Conservation (phyloP, 1,140 invertebrate species). For the Drosophila simulans region DNA sequence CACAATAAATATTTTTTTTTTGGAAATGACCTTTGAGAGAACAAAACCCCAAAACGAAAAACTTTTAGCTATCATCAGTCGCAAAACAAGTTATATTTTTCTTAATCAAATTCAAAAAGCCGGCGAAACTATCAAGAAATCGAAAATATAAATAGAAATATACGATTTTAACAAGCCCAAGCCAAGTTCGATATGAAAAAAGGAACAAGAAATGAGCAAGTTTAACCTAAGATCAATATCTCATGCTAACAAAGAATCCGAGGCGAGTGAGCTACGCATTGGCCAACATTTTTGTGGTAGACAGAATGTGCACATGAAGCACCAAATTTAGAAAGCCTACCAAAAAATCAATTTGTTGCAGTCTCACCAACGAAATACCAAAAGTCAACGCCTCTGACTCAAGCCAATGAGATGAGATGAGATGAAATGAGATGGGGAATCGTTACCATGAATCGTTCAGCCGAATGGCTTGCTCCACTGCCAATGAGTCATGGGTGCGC, state of each 20-base stretch:
- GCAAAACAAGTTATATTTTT: constrained; percentile 75
- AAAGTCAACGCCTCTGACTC: constrained; percentile 48
- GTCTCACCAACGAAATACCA: constrained; percentile 32
- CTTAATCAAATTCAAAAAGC: constrained; percentile 69
- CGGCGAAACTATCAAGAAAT: constrained; percentile 52
- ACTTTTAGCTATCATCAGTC: constrained; percentile 47
- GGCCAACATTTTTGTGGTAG: constrained; percentile 26
- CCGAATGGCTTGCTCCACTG: constrained; percentile 11
- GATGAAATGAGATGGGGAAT: constrained; percentile 7
- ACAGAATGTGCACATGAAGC: constrained; percentile 17
- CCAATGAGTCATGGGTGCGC: constrained; percentile 43
- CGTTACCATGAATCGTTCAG: constrained; percentile 43
- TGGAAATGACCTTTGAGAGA: constrained; percentile 72
- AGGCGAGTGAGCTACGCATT: constrained; percentile 20
- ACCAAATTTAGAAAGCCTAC: constrained; percentile 77
- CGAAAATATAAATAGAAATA: constrained; percentile 42
- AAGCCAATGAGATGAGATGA: constrained; percentile 23
- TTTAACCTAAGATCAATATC: constrained; percentile 33
- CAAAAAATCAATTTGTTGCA: constrained; percentile 44
- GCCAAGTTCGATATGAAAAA: constrained; percentile 36
- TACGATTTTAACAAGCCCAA: constrained; percentile 53
- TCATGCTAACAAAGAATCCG: constrained; percentile 34
- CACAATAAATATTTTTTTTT: constrained; percentile 35
- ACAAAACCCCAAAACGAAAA: constrained; percentile 62
- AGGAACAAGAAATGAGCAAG: constrained; percentile 16